Evolutionary conservation across 64 coral and sea anemone species (phyloP).

Genomic region (Montipora sp.): DNA sequence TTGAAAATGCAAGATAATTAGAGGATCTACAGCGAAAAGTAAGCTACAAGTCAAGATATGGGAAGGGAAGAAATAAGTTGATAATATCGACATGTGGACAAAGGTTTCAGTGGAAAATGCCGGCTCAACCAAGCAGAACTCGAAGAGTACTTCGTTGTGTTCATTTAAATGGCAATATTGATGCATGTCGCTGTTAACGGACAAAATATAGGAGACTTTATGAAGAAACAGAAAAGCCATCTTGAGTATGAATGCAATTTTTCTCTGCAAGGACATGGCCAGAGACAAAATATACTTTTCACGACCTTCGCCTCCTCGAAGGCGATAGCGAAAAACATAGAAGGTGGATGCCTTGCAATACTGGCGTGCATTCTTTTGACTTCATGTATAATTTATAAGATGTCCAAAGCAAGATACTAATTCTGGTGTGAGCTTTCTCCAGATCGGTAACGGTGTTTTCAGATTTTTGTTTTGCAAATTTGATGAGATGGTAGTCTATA

Average conservation of each 20-base stretch:
- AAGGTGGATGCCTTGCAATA: constrained; percentile 25
- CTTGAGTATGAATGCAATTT: neutral
- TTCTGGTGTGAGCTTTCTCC: neutral
- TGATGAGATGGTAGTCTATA: constrained; percentile 7
- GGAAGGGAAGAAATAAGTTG: neutral
- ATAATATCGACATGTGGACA: constrained; percentile 2
- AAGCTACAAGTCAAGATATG: constrained; percentile 52
- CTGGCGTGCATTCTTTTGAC: constrained; percentile 42
- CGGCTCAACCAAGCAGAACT: neutral
- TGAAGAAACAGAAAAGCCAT: neutral
- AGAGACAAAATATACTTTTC: constrained; percentile 1
- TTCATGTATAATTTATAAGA: constrained; percentile 53
- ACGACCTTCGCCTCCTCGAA: neutral
- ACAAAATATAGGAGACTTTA: constrained; percentile 23
- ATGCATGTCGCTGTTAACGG: constrained; percentile 34
- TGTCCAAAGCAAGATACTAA: constrained; percentile 32
- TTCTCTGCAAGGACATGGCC: neutral
- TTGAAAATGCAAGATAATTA: constrained; percentile 34
- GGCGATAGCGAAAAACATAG: neutral
- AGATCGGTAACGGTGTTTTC: constrained; percentile 1
- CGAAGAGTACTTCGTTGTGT: constrained; percentile 18
- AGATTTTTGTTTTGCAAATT: constrained; percentile 17
- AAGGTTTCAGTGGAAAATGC: neutral
- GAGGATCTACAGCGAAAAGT: constrained; percentile 23
- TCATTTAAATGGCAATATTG: constrained; percentile 45